Base-by-base conservation (phyloP, 1,140 invertebrate genomes). In the Archegozetes longisetosus region DNA sequence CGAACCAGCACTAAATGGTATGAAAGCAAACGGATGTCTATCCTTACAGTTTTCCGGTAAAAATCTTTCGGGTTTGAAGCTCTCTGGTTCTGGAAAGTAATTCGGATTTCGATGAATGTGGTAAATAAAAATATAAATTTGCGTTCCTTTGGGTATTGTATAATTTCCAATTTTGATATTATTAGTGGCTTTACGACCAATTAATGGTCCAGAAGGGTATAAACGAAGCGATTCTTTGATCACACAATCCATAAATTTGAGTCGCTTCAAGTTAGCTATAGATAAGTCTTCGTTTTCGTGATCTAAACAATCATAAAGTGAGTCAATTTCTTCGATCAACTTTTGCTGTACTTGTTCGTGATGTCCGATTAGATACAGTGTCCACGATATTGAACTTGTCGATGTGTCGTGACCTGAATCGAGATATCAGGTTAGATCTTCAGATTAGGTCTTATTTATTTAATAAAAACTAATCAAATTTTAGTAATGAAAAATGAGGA, bases 301-400 rank as follows among this genome's bases (percentile, higher is more conserved):
- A 1, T 77, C 69, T 14, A 54, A 28, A n/a, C 67, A 65, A 14
- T 78, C 74, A 46, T 82, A 84, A 28, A 91, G 75, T 62, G 72
- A 68, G 67, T 89, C 86, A 61, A 92, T 82, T 76, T 92, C 87
- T 51, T 79, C 76, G 61, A 85, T 84, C 0, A 84, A 84, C 70
- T 82, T 84, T 57, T 74, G 77, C 66, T 90, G 87, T 1, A 88
- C 78, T 22, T 85, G 76, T n/a, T 83, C 86, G 68, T 85, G 77
- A 47, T 82, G 70, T 0, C 88, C 77, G 62, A 92, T 72, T 64
- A 85, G 82, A 54, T 88, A 77, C 55, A 92, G 64, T 1, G 72
- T 67, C 76, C 77, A 80, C 0, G 73, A 71, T n/a, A 79, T 69
- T n/a, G 69, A 75, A n/a, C 71, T 76, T 0, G 77, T 72, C 0